Evolutionary conservation across 2,888 invertebrate species (phyloP), one percentile per base, ranked within the genome.

Genomic region (Hedya salicella): DNA sequence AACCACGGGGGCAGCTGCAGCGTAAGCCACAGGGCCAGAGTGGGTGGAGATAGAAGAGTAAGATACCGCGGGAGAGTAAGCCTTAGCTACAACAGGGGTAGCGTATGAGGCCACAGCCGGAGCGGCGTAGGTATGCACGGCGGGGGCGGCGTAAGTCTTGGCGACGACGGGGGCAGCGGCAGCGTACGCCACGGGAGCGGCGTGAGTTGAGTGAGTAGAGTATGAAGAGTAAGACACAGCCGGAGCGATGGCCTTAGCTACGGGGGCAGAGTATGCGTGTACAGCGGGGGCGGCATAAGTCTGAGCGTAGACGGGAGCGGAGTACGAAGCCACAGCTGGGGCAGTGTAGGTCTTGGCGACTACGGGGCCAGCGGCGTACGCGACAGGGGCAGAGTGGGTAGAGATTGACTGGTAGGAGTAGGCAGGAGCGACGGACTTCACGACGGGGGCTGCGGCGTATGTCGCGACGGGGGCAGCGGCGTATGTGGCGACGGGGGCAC

Each of bases 31-130:
- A 1, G 74, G 68, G 2, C 68, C 59, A 14, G 71, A 68, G 36
- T 70, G 68, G 13, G 65, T 68, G 36, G 69, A 68, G 48, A 68
- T 39, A 17, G 62, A 63, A 30, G 62, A 70, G 57, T 68, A 68
- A 19, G 77, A 74, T 60, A 75, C 78, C 49, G 80, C 76, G 40
- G 82, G 73, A 49, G 80, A 75, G 53, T 62, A 25, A 11, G 84
- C 77, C 62, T 76, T 71, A 62, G 76, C 74, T 30, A 94, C 94
- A 68, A 87, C 87, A 59, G 92, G 89, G 57, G 93, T 92, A 62
- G 94, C 81, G 75, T 32, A 88, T 80, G 50, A 70, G 52, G 57
- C 68, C 60, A 54, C 68, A 64, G 25, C 25, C 2, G 39, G 68
- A 52, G 48, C 93, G 44, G 89, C 88, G 78, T 93, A 92, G 61